A percentile compares a stretch with the other conserved stretches of the same genome.
Conservation (phyloP, 1,140 invertebrate genomes). For the Drosophila rufa region DNA sequence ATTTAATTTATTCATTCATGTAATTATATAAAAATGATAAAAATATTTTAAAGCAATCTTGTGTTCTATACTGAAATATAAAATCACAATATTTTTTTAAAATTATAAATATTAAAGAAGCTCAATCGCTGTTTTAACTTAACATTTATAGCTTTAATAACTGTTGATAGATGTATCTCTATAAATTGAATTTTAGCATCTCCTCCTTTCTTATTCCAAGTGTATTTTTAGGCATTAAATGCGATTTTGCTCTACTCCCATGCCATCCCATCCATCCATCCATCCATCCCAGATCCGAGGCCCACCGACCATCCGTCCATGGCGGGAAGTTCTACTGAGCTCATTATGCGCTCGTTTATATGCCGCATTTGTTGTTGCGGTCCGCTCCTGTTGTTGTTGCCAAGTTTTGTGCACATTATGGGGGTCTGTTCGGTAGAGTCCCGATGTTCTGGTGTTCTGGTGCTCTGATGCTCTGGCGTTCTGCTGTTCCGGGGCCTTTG, state of each 20-base stretch:
- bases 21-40: too few relatives aligned
- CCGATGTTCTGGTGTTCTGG: slow-evolving; percentile 4
- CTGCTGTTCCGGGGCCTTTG: slow-evolving; percentile 13
- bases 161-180: neutral
- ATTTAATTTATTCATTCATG: too few relatives aligned
- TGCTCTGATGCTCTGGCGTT: neutral
- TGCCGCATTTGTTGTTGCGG: slow-evolving; percentile 78
- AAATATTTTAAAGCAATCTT: too few relatives aligned
- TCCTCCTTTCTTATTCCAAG: neutral
- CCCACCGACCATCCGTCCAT: slow-evolving; percentile 32
- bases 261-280: slow-evolving; percentile 16
- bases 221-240: slow-evolving; percentile 76
- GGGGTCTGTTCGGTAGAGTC: slow-evolving; percentile 40
- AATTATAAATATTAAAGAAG: neutral
- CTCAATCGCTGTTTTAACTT: neutral
- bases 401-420: slow-evolving; percentile 70
- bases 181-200: neutral
- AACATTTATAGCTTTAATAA: neutral
- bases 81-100: too few relatives aligned
- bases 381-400: slow-evolving; percentile 41
- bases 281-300: slow-evolving; percentile 22
- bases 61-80: too few relatives aligned
- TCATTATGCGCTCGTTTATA: slow-evolving; percentile 83
- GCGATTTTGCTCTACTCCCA: slow-evolving; percentile 48
- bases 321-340: slow-evolving; percentile 68